Base-by-base conservation (phyloP, 2,797 vertebrate genomes). In the Loris lydekkerianus region DNA sequence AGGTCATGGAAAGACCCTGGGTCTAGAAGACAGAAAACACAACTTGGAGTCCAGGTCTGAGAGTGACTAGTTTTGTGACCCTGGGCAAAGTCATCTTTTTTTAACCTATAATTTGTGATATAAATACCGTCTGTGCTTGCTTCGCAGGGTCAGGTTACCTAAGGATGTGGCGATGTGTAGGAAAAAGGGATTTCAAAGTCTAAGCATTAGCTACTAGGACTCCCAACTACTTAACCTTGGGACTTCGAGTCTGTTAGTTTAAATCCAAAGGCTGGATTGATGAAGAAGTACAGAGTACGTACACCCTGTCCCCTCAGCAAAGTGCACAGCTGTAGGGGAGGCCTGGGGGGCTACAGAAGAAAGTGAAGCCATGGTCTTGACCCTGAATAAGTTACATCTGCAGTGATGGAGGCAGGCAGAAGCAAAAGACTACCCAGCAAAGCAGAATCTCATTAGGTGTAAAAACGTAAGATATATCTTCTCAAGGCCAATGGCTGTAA, bases 381-480 rank as follows among this genome's bases (percentile, higher is more conserved):
- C 72, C 72, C 56, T 61, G 11, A 7, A 8, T 15, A 49, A 83
- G 43, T 40, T n/a, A 7, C 34, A 25, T 61, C 5, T 7, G 11
- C 56, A 14, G 9, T 9, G 63, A 43, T 15, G 9, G 67, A 77
- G 46, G 37, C 40, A 53, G 7, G 17, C 60, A n/a, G 70, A 43
- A 69, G 78, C 49, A n/a, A 29, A 25, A 21, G 86, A 23, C 56
- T 34, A 11, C 1, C 1, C 1, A 10, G 1, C 82, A 53, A 27
- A 65, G 29, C 34, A 29, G 21, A 27, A 0, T 69, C 67, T 78
- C 17, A 0, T 49, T 34, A 34, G 23, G 2, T 10, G 10, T 60
- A 31, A n/a, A 25, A 53, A 34, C 40, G 0, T 10, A 29, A 70
- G 31, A 18, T 17, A 1, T 0, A 2, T n/a, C 3, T 27, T 56